Evolutionary conservation across 2,888 invertebrate species (phyloP), one percentile per base, ranked within the genome.

Genomic region (Chymomyza amoena): DNA sequence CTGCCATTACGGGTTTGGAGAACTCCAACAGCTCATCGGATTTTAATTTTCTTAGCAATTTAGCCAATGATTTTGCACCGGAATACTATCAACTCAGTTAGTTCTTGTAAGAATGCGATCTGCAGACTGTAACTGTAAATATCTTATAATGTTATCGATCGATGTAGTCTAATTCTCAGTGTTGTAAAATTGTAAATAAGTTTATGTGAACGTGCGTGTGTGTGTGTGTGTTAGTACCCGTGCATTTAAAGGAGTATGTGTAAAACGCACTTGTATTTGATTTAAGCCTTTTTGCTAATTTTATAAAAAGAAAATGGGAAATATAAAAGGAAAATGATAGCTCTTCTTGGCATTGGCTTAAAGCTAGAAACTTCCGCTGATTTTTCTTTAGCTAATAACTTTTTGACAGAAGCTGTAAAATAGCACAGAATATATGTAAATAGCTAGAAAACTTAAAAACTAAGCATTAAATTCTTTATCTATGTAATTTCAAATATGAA

Each of bases 11-110:
- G 7, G 94, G 94, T 0, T 92, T 95, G 62, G 96, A 97, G 87
- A 96, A 96, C 92, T 96, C 96, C 84, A 97, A 97, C 91, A 96
- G 96, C 90, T 97, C 97, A n/a, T 97, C 97, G 39, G 97, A 97
- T 92, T 97, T 97, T 92, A 97, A 97, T 92, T 98, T 98, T 91
- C 93, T 98, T 76, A 97, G 97, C 92, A 97, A 96, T 91, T 93
- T 97, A 89, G 97, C 97, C 76, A 97, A 97, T 91, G 97, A 97
- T 91, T 97, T 97, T 91, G 96, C 96, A 20, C 97, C 97, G 9
- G 97, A 98, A 92, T 97, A 97, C 91, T 97, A 97, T 81, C 92
- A 92, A 78, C 79, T 92, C 72, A 92, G 92, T 92, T 92, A 92
- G 91, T 92, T 90, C 73, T 80, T 84, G 79, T 88, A 87, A 87